Base-by-base conservation (phyloP, 2,888 invertebrate species). In the Scaptomyza caliginosa region DNA sequence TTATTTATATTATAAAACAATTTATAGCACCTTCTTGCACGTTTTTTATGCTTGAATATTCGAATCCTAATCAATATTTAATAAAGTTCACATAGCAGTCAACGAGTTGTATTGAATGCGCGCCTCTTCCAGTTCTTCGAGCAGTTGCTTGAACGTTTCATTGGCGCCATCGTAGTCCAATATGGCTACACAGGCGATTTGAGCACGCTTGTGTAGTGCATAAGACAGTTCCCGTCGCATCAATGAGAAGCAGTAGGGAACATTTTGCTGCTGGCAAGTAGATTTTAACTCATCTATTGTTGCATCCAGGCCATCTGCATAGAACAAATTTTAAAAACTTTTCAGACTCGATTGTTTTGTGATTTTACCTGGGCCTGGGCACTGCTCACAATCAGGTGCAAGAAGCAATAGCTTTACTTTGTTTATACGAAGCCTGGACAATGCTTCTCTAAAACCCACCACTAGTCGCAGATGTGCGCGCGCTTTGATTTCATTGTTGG, bases 141-240 rank as follows among this genome's bases (percentile, higher is more conserved):
- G 21, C 3, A 91, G 39, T 32, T 88, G 59, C 7, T 67, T 54
- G 46, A 77, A 89, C 4, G 60, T 78, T 5, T 88, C 94, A 88
- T 94, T 93, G 19, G 93, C 92, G 4, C 94, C 94, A 86, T 94
- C 93, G 77, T 93, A 94, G 87, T 93, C 93, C 67, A 94, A 90
- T 42, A 95, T 90, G 10, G 93, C 94, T 34, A 94, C 92, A 64
- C 93, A 93, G 77, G 94, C 93, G 59, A 94, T 92, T 4, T 93
- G 93, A 5, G 93, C 93, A 52, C 93, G 93, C 79, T 93, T 94
- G 52, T 92, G 91, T 36, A 94, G 91, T 1, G 93, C 90, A 74
- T 92, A 92, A 0, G 94, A 94, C 13, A 95, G 82, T 58, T 93
- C 91, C 26, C 93, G 91, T 6, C 94, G 91, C 16, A 92, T 92